Evolutionary conservation across 2,113 vertebrate genomes (phyloP), one percentile per base, ranked within the genome.

Genomic region (Regulus satrapa): DNA sequence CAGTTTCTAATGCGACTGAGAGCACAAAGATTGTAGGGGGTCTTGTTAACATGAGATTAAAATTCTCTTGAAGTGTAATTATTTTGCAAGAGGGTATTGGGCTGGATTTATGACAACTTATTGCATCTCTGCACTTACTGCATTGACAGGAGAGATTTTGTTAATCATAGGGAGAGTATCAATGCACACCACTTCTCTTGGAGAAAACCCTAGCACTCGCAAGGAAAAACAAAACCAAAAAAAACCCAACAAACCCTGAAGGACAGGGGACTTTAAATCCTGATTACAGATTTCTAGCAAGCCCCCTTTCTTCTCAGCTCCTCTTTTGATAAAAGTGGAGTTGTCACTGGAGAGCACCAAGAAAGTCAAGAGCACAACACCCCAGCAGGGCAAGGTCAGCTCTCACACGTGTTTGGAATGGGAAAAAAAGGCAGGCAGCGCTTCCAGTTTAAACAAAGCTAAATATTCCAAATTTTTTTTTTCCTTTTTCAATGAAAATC

Each of bases 1-100:
- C 96, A 97, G 94, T 92, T 96, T 92, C 77, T 97, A 97, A 97
- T 94, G 97, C 87, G 95, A 95, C 93, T 91, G 92, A 96, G 96
- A 92, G 92, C 67, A 84, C 80, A 82, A 97, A 90, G 95, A 96
- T 94, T 90, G 92, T 67, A 95, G 95, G 96, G 94, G 89, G 90
- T 94, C 96, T 97, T 52, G 34, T 97, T 98, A 98, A 91, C 76
- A 91, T 34, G 84, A 96, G 92, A 98, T 97, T 96, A 96, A 96
- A 95, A 94, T 88, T 97, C 93, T 90, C 72, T 96, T 93, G 74
- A 92, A 96, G 49, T 84, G 82, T 96, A 97, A 98, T 97, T 97
- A 97, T 97, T 96, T 95, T 92, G 82, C 91, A 86, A 62, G 72
- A 59, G 85, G 81, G 78, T 67, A 61, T 92, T 85, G 52, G 81